Conservation (phyloP, 2,113 vertebrate genomes). For the Daubentonia madagascariensis region DNA sequence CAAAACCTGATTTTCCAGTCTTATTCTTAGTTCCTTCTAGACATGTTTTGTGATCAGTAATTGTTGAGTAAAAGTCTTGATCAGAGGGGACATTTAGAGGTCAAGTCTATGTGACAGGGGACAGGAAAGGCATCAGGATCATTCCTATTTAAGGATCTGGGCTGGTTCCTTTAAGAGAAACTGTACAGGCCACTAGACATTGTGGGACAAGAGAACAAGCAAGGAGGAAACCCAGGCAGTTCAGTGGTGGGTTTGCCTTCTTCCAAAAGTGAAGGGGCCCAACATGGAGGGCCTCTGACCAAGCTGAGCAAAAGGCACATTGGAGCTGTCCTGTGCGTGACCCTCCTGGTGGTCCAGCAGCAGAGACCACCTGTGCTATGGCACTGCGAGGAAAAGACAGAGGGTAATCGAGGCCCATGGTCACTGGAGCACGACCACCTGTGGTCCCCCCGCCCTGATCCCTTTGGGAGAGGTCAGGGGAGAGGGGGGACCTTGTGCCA, state of each 20-base stretch:
- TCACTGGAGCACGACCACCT: background rate
- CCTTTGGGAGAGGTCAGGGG: background rate
- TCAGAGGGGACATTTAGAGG: background rate
- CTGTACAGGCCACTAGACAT: background rate
- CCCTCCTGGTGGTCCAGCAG: background rate
- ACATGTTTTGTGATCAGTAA: background rate
- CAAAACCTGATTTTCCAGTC: background rate
- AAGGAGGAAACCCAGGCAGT: background rate
- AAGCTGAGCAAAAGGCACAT: rapidly evolving
- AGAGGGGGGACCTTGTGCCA: background rate
- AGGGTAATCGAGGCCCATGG: rapidly evolving
- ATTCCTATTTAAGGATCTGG: background rate
- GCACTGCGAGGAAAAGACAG: background rate
- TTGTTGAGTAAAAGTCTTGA: background rate
- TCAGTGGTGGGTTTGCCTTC: background rate
- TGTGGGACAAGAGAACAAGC: background rate
- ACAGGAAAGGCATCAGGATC: background rate
- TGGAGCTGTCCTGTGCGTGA: rapidly evolving
- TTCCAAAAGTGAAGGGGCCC: background rate
- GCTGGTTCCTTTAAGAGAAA: background rate
- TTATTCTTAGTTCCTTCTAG: background rate
- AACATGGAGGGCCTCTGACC: rapidly evolving
- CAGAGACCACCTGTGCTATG: rapidly evolving
- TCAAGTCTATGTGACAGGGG: background rate
- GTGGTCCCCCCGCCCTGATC: background rate